Base-by-base conservation (phyloP, 1,140 invertebrate species). In the Drosophila saltans region DNA sequence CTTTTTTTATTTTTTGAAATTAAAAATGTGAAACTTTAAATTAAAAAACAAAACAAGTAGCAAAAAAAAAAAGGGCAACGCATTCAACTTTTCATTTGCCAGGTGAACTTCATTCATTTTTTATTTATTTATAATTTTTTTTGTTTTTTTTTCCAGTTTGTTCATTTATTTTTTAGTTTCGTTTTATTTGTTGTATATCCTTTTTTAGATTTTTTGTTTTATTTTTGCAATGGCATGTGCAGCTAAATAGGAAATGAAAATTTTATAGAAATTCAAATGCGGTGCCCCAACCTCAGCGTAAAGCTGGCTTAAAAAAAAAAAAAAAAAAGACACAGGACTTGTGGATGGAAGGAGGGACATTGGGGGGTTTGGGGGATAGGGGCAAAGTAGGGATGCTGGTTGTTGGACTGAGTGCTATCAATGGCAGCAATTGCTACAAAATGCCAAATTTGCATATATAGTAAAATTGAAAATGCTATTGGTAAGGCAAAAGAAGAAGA, bases 381-480 rank as follows among this genome's bases (percentile, higher is more conserved):
- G 61, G 48, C 39, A 59, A 28, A 52, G 39, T 8, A 66, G 28
- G 24, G 16, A 45, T 28, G 61, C 36, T 45, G 45, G 45, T 9
- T 52, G 45, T n/a, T 33, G 26, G 48, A 65, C 74, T 41, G 62
- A 64, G 65, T 73, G 76, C 79, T 88, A 88, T 88, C 83, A 86
- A 88, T 86, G 80, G 79, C 82, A 88, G 80, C 63, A 66, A 76
- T 72, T 75, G 82, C 82, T 80, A 83, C 81, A 85, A 85, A 86
- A 86, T 86, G 83, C 83, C 83, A 88, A 88, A 88, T 88, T 88
- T 88, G 83, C 83, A 88, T 88, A 88, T 88, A 88, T 89, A 88
- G 84, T 88, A 89, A 88, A 88, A 88, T 88, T 88, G 82, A 86
- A 86, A 86, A 86, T 88, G 82, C 83, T 80, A 78, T 69, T 81